Evolutionary conservation across 2,797 vertebrate genomes (phyloP).

Genomic region (Lagothrix lagotricha): DNA sequence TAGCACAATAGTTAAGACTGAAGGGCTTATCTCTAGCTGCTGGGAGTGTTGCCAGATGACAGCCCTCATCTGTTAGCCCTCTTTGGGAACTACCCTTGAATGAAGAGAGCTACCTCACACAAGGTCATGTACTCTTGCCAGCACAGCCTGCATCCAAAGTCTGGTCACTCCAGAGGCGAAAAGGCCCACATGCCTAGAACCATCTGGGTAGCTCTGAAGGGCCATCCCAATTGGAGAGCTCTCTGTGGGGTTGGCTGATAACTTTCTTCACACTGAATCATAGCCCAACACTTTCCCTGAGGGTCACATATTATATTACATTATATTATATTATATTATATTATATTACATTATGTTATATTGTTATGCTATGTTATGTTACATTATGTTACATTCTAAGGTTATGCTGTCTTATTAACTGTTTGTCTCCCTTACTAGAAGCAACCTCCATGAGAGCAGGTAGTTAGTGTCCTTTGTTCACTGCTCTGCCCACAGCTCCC

Average conservation of each 20-base stretch:
- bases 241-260: neutral
- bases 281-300: neutral
- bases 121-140: neutral
- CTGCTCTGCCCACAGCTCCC: neutral
- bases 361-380: neutral
- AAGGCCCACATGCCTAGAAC: neutral
- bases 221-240: neutral
- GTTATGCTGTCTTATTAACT: neutral
- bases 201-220: neutral
- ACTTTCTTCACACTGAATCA: neutral
- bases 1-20: neutral
- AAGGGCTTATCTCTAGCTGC: neutral
- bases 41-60: neutral
- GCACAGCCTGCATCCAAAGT: neutral
- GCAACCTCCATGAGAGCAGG: neutral
- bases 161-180: neutral
- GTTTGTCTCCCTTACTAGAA: neutral
- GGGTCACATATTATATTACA: neutral
- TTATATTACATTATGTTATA: neutral
- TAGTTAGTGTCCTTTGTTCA: neutral
- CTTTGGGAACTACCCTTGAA: slow-evolving; percentile 27
- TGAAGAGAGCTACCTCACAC: neutral
- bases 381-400: neutral
- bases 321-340: neutral
- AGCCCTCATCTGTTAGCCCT: neutral